These are phyloP conservation scores for Acrocyrtus sp. DNA, from an alignment of 2,888 invertebrate species.

Conservation along the genomic window DNA sequence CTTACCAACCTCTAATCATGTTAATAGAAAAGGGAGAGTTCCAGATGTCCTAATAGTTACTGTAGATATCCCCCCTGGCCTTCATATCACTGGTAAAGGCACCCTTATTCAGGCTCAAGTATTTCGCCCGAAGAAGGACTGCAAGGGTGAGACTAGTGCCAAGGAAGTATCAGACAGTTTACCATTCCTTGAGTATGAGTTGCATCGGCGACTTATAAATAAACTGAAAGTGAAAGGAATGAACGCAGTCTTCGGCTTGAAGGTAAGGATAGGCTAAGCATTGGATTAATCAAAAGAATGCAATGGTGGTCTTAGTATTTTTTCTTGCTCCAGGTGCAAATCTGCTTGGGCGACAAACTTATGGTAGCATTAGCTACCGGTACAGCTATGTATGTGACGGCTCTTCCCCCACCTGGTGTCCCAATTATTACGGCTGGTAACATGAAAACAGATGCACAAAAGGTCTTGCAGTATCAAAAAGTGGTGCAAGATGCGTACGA, in stretches of 20 bases:
- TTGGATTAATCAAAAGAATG: no score
- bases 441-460: conserved; percentile 74
- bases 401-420: conserved; percentile 79
- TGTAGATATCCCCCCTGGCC: conserved; percentile 81
- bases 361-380: conserved; percentile 90
- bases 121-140: conserved; percentile 80
- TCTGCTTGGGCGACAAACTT: conserved; percentile 87
- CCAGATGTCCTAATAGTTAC: conserved; percentile 92
- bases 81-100: conserved; percentile 78
- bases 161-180: conserved; percentile 95
- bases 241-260: conserved; percentile 91
- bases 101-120: conserved; percentile 80
- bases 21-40: conserved; percentile 79
- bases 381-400: conserved; percentile 82
- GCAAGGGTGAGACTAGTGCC: conserved; percentile 85
- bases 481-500: conserved; percentile 77
- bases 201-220: conserved; percentile 89
- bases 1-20: no score
- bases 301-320: no score
- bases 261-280: no score
- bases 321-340: conserved; percentile 70
- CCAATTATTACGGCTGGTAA: conserved; percentile 78
- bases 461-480: conserved; percentile 76
- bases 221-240: conserved; percentile 93
- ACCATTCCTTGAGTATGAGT: conserved; percentile 95